Evolutionary conservation across 92 coral and sea anemone genomes (phyloP).

Genomic region (Scolanthus callimorphus): DNA sequence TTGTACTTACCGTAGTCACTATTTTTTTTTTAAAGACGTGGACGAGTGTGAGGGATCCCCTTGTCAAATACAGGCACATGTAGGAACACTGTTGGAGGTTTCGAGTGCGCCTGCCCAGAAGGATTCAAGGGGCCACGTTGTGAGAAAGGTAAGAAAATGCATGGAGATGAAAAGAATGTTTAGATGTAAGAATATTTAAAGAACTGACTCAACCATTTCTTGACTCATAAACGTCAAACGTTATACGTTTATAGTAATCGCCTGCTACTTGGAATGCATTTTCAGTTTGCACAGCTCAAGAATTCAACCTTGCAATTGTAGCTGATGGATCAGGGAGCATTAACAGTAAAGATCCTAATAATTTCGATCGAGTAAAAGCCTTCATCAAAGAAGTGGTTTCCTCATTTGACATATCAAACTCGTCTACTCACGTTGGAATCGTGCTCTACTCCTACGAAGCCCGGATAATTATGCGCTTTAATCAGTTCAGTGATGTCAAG

Average conservation of each 20-base stretch:
- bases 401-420: background rate
- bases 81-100: background rate
- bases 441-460: background rate
- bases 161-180: too few relatives aligned
- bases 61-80: constrained; percentile 19
- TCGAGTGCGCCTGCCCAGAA: constrained; percentile 6
- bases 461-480: background rate
- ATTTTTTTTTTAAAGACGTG: too few relatives aligned
- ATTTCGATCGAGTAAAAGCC: background rate
- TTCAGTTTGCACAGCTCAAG: background rate
- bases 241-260: too few relatives aligned
- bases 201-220: too few relatives aligned
- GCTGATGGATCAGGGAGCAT: background rate
- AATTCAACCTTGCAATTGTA: background rate
- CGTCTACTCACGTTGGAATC: background rate
- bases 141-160: constrained; percentile 1
- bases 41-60: constrained; percentile 7
- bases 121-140: constrained; percentile 6
- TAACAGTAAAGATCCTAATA: background rate
- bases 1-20: too few relatives aligned
- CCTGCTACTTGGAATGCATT: too few relatives aligned
- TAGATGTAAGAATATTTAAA: too few relatives aligned
- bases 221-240: too few relatives aligned
- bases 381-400: background rate
- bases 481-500: background rate